Percentiles rank a stretch among this genome's conserved stretches.
phyloP scores from a whole-genome alignment of 2,888 invertebrate genomes.

The Heliconius charithonia region DNA sequence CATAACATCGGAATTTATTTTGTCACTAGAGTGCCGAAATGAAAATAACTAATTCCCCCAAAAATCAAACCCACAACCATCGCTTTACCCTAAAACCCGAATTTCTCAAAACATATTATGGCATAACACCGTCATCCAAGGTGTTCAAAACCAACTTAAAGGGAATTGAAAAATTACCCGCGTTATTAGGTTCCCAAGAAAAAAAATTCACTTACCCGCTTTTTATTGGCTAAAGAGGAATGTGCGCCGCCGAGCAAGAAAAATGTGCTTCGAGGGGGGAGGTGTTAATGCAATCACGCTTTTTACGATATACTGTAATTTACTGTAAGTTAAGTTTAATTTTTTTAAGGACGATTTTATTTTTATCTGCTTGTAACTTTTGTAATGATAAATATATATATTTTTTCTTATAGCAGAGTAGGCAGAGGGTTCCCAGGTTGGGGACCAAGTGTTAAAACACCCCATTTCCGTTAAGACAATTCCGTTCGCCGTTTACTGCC shows the following conservation, averaged over 20 bases:
- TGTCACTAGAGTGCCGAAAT: too few species aligned
- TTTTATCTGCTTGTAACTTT: neutral
- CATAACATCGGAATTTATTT: neutral
- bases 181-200: slow-evolving; percentile 75
- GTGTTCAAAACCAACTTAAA: slow-evolving; percentile 55
- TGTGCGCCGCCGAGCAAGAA: slow-evolving; percentile 61
- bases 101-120: neutral
- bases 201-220: slow-evolving; percentile 67
- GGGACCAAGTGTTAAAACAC: too few species aligned
- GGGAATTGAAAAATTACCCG: slow-evolving; percentile 82
- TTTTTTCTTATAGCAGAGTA: neutral
- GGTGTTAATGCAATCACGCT: slow-evolving; percentile 67
- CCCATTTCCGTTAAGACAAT: too few species aligned
- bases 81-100: neutral
- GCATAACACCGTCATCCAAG: slow-evolving; percentile 57
- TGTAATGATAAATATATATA: too few species aligned
- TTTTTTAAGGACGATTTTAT: neutral
- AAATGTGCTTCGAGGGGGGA: slow-evolving; percentile 66
- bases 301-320: slow-evolving; percentile 63
- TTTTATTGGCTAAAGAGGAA: slow-evolving; percentile 62
- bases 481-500: too few species aligned
- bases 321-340: slow-evolving; percentile 60
- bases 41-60: too few species aligned
- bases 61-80: neutral
- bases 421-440: too few species aligned